Base-by-base conservation (phyloP, 2,113 vertebrate species). In the Onychostoma macrolepis region DNA sequence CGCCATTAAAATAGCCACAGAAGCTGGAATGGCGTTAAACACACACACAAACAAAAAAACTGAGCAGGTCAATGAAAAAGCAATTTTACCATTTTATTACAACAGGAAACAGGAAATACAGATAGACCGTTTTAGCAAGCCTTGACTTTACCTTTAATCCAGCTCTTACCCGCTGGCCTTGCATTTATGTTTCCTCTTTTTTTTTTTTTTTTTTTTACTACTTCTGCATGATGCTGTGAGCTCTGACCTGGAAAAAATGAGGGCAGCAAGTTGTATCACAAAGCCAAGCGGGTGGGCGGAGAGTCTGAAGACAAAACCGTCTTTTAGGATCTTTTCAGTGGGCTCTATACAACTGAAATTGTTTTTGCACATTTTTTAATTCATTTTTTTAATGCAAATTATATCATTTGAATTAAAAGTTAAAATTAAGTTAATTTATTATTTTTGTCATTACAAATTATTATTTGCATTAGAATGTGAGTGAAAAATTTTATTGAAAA, bases 191-290 rank as follows among this genome's bases (percentile, higher is more conserved):
- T 85, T 87, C 74, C 56, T 81, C 21, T 61, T 53, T 38, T 65
- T 50, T 28, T 24, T 63, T 50, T 28, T 24, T 48, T 41, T 41
- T 41, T 48, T 48, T 48, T 48, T 12, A 48, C 87, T 50, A 15
- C 3, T 81, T 36, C 77, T 67, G 61, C 83, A 78, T 74, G 72
- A 82, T 79, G 72, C 43, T 41, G 45, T 89, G 88, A 72, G 82
- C 61, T 36, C 33, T 87, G 86, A 87, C 86, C 77, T 81, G 43
- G 69, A 50, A 77, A 82, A 43, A 87, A 71, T 12, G 45, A n/a
- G 71, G 75, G 61, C 50, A 50, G 75, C 41, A 76, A 21, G 36
- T 67, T 75, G 76, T 61, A 12, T 48, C 11, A 13, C 41, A 48
- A 43, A 43, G 38, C 36, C n/a, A 10, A 6, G 72, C 26, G 11